Evolutionary conservation across 2,113 vertebrate species (phyloP).

Genomic region (Pteropus alecto): DNA sequence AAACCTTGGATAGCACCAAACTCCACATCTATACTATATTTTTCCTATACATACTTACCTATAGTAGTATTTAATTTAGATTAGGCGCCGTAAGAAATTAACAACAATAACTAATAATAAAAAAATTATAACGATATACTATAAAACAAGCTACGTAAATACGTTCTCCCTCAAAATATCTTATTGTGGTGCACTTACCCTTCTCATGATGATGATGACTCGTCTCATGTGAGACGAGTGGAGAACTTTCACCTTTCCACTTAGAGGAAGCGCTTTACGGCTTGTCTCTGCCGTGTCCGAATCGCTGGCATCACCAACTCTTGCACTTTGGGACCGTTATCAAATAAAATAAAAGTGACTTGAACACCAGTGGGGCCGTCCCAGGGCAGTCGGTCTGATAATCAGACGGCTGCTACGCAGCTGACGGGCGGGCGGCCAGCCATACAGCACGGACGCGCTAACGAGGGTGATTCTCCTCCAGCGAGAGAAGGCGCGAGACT

Average conservation of each 20-base stretch:
- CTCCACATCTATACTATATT: no score
- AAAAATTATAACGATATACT: background rate
- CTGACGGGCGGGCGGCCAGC: no score
- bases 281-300: background rate
- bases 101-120: no score
- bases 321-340: no score
- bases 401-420: no score
- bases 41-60: no score
- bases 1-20: background rate
- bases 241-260: background rate
- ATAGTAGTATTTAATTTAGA: no score
- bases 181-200: background rate
- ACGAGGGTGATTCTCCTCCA: background rate
- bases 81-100: background rate
- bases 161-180: background rate
- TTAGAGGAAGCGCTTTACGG: background rate
- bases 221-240: background rate
- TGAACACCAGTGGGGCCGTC: background rate
- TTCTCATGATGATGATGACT: background rate
- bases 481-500: background rate
- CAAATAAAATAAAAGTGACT: background rate
- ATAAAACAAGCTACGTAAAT: background rate
- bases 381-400: background rate
- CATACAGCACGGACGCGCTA: background rate
- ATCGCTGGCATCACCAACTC: background rate